Conservation (phyloP, 2,888 invertebrate genomes). For the Halictus ligatus region DNA sequence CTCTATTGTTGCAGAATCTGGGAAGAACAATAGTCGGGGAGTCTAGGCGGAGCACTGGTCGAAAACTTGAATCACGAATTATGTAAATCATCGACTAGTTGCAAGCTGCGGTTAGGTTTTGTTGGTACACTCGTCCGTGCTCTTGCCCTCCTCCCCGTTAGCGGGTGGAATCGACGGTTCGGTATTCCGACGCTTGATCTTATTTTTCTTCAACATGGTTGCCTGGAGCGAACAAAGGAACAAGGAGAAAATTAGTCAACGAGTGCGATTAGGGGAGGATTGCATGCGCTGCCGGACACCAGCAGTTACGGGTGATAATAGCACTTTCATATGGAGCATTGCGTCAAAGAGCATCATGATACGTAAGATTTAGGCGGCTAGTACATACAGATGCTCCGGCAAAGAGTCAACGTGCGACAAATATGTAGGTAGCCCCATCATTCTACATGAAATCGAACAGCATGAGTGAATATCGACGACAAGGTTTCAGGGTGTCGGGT, state of each 20-base stretch:
- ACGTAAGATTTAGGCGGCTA: conserved; percentile 68
- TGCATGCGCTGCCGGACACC: conserved; percentile 80
- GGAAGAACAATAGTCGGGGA: conserved; percentile 62
- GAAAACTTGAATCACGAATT: conserved; percentile 63
- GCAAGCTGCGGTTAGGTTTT: conserved; percentile 79
- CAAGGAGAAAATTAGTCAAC: conserved; percentile 80
- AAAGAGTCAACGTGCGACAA: conserved; percentile 71
- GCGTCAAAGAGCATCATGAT: conserved; percentile 58
- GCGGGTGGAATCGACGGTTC: conserved; percentile 91
- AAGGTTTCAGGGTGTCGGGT: neutral
- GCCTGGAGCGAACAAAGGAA: conserved; percentile 90
- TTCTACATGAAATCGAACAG: conserved; percentile 59
- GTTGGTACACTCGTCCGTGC: conserved; percentile 86
- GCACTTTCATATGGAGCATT: conserved; percentile 58
- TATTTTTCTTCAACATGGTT: conserved; percentile 99
- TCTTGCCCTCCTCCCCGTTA: conserved; percentile 90
- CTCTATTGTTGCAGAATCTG: conserved; percentile 58
- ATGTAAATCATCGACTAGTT: conserved; percentile 66
- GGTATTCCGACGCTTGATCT: conserved; percentile 97
- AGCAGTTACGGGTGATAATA: conserved; percentile 63
- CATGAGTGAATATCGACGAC: conserved; percentile 14
- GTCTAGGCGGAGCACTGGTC: conserved; percentile 71
- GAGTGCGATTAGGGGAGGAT: conserved; percentile 78
- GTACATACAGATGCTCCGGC: conserved; percentile 69
- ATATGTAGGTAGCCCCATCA: conserved; percentile 52